Evolutionary conservation across 2,888 invertebrate species (phyloP).

Genomic region (Standfussiana lucernea): DNA sequence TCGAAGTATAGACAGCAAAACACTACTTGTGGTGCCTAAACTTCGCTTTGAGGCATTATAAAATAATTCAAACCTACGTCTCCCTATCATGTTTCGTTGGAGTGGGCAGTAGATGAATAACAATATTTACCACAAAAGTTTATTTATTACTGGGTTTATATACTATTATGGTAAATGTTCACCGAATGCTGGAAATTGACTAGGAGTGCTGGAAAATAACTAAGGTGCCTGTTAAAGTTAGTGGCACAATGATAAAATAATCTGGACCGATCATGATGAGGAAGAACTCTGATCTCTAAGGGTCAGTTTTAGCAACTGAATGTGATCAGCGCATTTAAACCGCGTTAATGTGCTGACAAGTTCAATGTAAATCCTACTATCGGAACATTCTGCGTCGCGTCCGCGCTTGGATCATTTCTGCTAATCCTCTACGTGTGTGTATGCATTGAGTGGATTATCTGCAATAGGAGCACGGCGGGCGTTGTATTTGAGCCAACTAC

Average conservation of each 20-base stretch:
- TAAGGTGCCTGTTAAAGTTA: not conserved
- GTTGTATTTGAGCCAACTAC: slow-evolving; percentile 16
- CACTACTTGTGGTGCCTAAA: not conserved
- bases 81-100: not conserved
- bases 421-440: not conserved
- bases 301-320: not conserved
- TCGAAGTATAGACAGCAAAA: not conserved
- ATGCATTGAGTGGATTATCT: slow-evolving; percentile 2
- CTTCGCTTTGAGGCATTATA: not conserved
- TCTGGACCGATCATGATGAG: not conserved
- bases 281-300: not conserved
- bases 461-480: not conserved
- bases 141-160: not conserved
- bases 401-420: not conserved
- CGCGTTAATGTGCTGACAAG: not conserved
- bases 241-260: not conserved
- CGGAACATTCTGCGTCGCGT: not conserved
- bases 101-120: not conserved
- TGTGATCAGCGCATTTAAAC: not conserved
- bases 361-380: not conserved
- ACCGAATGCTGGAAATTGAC: not conserved
- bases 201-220: not conserved
- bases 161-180: not conserved
- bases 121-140: not conserved
- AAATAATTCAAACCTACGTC: slow-evolving; percentile 2